Evolutionary conservation across 2,888 invertebrate species (phyloP).

Genomic region (Hyposoter didymator): DNA sequence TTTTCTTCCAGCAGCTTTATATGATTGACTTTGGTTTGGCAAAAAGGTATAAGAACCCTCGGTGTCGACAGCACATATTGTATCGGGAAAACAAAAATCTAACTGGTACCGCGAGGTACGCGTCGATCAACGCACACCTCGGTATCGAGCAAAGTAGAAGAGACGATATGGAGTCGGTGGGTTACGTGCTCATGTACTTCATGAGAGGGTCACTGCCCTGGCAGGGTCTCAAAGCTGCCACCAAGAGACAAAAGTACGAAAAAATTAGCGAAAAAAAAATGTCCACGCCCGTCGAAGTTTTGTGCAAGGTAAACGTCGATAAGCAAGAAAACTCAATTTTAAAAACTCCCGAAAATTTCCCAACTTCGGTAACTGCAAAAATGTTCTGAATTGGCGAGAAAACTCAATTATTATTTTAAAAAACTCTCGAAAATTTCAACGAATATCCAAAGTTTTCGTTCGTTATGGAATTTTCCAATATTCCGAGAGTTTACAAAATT

Average conservation of each 20-base stretch:
- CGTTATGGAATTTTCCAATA: too few species aligned
- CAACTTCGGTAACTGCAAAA: too few species aligned
- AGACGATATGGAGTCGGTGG: slow-evolving; percentile 99
- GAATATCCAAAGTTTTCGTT: too few species aligned
- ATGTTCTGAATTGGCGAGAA: too few species aligned
- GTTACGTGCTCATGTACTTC: slow-evolving; percentile 99
- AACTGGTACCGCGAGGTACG: slow-evolving; percentile 97
- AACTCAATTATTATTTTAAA: too few species aligned
- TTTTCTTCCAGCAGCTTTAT: slow-evolving; percentile 88
- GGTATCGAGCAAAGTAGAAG: slow-evolving; percentile 99
- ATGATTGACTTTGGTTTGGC: slow-evolving; percentile 99
- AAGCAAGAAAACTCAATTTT: neutral
- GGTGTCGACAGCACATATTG: slow-evolving; percentile 95
- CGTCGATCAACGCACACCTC: slow-evolving; percentile 99
- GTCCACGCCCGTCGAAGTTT: slow-evolving; percentile 98
- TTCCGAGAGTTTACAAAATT: too few species aligned
- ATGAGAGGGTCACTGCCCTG: slow-evolving; percentile 97
- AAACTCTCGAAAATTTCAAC: too few species aligned
- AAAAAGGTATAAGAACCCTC: slow-evolving; percentile 98
- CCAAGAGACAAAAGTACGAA: slow-evolving; percentile 99
- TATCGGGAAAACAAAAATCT: slow-evolving; percentile 99
- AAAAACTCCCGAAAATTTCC: neutral
- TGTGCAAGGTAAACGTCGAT: slow-evolving; percentile 93
- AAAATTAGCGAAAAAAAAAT: slow-evolving; percentile 99
- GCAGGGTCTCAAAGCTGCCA: slow-evolving; percentile 99